Conservation (phyloP, 2,888 invertebrate species). For the Ormyrus pomaceus region DNA sequence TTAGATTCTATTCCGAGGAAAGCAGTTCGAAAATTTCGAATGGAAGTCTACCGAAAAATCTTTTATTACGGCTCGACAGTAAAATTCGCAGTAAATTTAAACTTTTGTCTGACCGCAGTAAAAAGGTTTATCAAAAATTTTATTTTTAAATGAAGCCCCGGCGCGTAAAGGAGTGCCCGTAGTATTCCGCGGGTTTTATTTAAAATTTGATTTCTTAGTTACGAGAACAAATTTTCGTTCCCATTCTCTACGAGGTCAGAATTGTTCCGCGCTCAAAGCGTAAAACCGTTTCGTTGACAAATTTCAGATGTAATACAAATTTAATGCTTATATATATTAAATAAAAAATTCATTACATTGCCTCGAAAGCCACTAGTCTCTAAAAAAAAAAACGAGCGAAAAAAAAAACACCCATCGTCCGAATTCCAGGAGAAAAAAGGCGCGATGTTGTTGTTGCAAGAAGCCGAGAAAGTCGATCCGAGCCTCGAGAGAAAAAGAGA, state of each 20-base stretch:
- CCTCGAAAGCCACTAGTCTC: too few relatives aligned
- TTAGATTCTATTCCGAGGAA: slow-evolving; percentile 35
- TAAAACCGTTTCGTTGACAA: too few relatives aligned
- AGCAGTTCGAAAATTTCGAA: slow-evolving; percentile 13
- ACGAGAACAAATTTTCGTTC: too few relatives aligned
- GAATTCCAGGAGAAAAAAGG: too few relatives aligned
- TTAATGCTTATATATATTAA: too few relatives aligned
- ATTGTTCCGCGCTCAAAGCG: too few relatives aligned
- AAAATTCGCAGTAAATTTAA: slow-evolving; percentile 30
- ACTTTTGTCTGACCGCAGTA: slow-evolving; percentile 31
- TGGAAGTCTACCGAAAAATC: slow-evolving; percentile 35
- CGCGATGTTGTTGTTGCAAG: neutral
- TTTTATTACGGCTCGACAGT: slow-evolving; percentile 18
- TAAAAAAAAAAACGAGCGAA: too few relatives aligned
- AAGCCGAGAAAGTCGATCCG: slow-evolving; percentile 20
- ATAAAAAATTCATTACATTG: too few relatives aligned
- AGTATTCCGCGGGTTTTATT: neutral
- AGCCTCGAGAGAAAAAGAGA: neutral
- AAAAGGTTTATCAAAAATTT: slow-evolving; percentile 32
- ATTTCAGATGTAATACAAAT: too few relatives aligned
- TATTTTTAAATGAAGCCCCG: slow-evolving; percentile 29
- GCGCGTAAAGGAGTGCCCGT: neutral
- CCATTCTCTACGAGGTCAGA: too few relatives aligned
- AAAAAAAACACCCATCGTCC: too few relatives aligned
- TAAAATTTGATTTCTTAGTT: too few relatives aligned